These are phyloP conservation scores for Phortica okadai DNA, from an alignment of 2,888 invertebrate genomes.

Conservation along the genomic window DNA sequence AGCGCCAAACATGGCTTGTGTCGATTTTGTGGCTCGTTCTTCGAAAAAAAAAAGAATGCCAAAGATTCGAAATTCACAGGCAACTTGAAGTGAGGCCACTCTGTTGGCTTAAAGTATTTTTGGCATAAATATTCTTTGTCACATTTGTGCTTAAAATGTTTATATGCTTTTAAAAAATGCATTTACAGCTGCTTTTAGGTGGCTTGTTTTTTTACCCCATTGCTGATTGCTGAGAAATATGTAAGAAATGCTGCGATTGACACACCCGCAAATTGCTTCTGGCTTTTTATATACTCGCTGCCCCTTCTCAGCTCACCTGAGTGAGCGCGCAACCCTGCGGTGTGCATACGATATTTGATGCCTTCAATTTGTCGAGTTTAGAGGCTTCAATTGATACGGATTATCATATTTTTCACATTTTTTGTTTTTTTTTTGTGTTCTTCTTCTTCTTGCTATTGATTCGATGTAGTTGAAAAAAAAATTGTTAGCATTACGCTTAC, in stretches of 20 bases:
- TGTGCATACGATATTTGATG: not conserved
- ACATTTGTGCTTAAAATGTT: not conserved
- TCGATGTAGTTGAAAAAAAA: not conserved
- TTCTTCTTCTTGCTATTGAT: not conserved
- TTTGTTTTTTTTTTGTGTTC: not conserved
- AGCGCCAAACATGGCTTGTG: not conserved
- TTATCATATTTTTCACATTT: not conserved
- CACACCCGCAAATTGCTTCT: constrained; percentile 1
- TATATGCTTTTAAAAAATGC: not conserved
- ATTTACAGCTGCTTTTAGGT: not conserved
- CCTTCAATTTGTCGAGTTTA: not conserved
- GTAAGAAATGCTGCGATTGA: not conserved
- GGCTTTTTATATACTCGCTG: not conserved
- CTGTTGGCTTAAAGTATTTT: not conserved
- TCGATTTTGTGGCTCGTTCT: not conserved
- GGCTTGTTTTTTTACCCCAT: not conserved
- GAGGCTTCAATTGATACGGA: not conserved
- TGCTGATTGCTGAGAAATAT: not conserved
- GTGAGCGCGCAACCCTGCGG: not conserved
- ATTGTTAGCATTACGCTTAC: constrained; percentile 14
- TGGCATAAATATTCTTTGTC: not conserved
- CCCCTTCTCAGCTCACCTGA: not conserved
- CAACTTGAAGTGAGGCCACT: not conserved
- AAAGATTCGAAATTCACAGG: not conserved
- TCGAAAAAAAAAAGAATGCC: not conserved